These are phyloP conservation scores for Pollenia griseotomentosa DNA, from an alignment of 2,888 invertebrate species.

Conservation along the genomic window DNA sequence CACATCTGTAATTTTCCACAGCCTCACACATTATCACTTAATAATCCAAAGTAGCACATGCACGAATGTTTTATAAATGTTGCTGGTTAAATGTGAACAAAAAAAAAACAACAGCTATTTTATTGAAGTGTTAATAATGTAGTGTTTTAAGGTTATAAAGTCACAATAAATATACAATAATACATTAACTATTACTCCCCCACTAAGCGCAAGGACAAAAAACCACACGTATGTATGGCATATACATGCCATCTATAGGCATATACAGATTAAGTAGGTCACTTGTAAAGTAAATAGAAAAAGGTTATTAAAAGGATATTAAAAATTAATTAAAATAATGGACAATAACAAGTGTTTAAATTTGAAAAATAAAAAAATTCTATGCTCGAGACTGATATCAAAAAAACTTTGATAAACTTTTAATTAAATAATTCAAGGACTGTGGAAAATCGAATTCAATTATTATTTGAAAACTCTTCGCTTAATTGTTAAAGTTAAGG, in stretches of 20 bases:
- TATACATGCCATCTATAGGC: no score
- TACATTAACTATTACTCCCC: constrained; percentile 13
- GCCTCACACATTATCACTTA: not conserved
- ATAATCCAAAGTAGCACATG: constrained; percentile 16
- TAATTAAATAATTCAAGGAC: no score
- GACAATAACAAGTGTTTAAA: not conserved
- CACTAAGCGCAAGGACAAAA: not conserved
- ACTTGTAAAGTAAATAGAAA: constrained; percentile 13
- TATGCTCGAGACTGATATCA: no score
- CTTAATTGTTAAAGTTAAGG: no score
- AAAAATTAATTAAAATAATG: constrained; percentile 33
- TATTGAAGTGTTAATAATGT: constrained; percentile 64
- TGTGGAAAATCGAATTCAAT: no score
- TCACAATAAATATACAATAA: constrained; percentile 35
- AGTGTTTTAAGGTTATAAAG: constrained; percentile 49
- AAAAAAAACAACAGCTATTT: constrained; percentile 1
- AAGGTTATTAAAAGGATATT: constrained; percentile 1
- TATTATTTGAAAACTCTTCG: no score
- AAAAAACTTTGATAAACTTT: no score
- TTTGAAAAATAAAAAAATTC: no score
- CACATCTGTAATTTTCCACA: not conserved
- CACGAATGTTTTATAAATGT: constrained; percentile 8
- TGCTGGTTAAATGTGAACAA: constrained; percentile 1
- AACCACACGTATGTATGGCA: not conserved
- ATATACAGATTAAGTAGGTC: constrained; percentile 32